These are phyloP conservation scores for Mayetiola destructor DNA, from an alignment of 2,888 invertebrate species.

Conservation along the genomic window DNA sequence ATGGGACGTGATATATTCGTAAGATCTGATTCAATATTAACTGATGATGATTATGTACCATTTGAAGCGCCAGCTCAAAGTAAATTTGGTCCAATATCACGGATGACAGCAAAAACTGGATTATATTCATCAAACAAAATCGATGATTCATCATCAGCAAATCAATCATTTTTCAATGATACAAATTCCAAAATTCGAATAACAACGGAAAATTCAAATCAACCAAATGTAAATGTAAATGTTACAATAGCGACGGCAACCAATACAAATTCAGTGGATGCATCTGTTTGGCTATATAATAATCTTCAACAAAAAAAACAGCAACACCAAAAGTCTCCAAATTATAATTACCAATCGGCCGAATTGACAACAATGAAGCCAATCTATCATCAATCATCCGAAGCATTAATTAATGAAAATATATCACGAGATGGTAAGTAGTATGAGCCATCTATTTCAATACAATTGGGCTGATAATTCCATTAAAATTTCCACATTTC, in stretches of 20 bases:
- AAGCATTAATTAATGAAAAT: neutral
- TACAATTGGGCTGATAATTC: neutral
- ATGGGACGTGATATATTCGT: slow-evolving; percentile 28
- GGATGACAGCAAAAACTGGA: slow-evolving; percentile 23
- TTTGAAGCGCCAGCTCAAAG: slow-evolving; percentile 47
- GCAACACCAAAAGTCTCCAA: neutral
- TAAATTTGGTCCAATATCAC: slow-evolving; percentile 55
- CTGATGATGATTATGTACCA: slow-evolving; percentile 49
- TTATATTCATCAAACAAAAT: slow-evolving; percentile 18
- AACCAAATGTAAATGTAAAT: too few species aligned
- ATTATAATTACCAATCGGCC: neutral
- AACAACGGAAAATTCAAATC: neutral
- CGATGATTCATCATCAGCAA: slow-evolving; percentile 19
- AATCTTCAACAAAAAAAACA: neutral
- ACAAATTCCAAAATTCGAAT: neutral
- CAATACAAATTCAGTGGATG: neutral
- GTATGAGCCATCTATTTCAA: neutral
- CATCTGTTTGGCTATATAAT: neutral
- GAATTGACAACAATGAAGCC: neutral
- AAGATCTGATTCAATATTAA: slow-evolving; percentile 41
- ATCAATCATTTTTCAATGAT: neutral
- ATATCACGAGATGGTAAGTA: neutral
- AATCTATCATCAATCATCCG: neutral
- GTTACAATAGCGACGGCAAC: neutral
- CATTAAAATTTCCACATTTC: neutral